phyloP scores from a whole-genome alignment of 2,797 vertebrate species.

The Momotus momota region DNA sequence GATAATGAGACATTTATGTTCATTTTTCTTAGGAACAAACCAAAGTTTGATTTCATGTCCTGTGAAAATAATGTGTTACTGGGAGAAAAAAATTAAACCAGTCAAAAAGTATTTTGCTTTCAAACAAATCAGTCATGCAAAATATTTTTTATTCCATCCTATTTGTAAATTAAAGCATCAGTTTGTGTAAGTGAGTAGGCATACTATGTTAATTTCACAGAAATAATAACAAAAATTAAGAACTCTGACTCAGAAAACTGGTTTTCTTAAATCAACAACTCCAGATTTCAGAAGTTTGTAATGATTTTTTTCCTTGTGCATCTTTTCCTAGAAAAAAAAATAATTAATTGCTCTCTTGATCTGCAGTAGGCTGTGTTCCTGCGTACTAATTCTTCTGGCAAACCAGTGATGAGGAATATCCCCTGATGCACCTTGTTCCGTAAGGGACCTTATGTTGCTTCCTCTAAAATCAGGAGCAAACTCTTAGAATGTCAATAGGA shows the following conservation, averaged over 20 bases:
- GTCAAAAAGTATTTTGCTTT: background rate
- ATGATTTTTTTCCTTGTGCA: background rate
- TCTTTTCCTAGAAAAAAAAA: background rate
- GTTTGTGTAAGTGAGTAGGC: background rate
- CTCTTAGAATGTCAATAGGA: background rate
- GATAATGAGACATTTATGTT: conserved; percentile 1
- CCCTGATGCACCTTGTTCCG: background rate
- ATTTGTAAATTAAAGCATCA: background rate
- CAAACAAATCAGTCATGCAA: background rate
- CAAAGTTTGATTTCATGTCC: background rate
- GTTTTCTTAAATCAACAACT: background rate
- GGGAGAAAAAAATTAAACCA: background rate
- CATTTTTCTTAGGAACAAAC: conserved; percentile 20
- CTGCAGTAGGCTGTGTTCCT: background rate
- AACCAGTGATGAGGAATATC: background rate
- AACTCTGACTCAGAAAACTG: background rate
- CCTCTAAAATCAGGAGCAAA: background rate
- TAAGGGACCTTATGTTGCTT: background rate
- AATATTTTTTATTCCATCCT: background rate
- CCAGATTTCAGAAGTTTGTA: background rate
- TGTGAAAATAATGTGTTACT: background rate
- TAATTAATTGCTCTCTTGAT: background rate
- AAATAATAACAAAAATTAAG: background rate
- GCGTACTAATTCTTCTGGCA: background rate
- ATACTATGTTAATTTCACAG: background rate